These are phyloP conservation scores for Brachypterus glaber DNA, from an alignment of 2,888 invertebrate genomes.

Conservation along the genomic window DNA sequence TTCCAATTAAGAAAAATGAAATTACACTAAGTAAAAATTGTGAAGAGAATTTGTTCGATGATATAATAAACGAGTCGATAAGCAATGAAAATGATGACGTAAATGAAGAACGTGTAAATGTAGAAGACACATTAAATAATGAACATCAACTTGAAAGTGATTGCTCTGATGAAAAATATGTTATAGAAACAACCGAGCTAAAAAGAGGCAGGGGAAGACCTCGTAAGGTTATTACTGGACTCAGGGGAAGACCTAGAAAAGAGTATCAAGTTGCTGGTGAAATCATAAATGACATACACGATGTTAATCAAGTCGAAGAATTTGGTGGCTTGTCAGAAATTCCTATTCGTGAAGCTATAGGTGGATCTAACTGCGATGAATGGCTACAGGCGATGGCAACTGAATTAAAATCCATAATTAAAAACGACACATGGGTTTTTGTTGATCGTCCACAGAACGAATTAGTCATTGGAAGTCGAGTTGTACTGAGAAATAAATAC, in stretches of 20 bases:
- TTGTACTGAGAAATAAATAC: conserved; percentile 21
- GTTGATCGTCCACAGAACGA: conserved; percentile 17
- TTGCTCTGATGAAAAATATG: background rate
- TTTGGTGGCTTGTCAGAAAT: background rate
- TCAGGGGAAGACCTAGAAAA: background rate
- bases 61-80: too few relatives aligned
- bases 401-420: conserved; percentile 17
- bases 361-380: background rate
- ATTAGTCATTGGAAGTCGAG: conserved; percentile 18
- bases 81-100: background rate
- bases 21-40: too few relatives aligned
- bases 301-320: background rate
- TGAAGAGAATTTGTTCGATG: too few relatives aligned
- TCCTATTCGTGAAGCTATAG: background rate
- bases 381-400: conserved; percentile 15
- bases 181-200: background rate
- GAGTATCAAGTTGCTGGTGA: conserved; percentile 1
- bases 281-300: background rate
- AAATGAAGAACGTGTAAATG: background rate
- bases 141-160: background rate
- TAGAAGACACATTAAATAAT: background rate
- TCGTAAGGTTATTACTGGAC: background rate
- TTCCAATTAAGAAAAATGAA: too few relatives aligned
- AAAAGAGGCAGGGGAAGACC: background rate
- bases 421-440: conserved; percentile 22